These are phyloP conservation scores for Gorsachius goisagi DNA, from an alignment of 2,113 vertebrate species.

Conservation along the genomic window DNA sequence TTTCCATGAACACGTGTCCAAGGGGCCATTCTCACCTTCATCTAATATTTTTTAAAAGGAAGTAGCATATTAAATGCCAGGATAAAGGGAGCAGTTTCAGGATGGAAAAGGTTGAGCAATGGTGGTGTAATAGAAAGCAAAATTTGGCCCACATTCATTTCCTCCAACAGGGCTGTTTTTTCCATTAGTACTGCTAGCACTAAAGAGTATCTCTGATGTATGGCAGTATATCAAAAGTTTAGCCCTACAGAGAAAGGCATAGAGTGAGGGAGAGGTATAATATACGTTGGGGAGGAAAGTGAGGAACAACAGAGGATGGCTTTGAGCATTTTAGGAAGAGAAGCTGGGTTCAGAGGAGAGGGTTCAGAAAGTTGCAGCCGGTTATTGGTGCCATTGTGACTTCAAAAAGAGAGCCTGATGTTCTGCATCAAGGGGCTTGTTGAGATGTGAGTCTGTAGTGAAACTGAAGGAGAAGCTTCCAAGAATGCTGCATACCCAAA, in stretches of 20 bases:
- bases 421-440: neutral
- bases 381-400: neutral
- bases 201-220: neutral
- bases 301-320: neutral
- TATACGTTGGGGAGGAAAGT: neutral
- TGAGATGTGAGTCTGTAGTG: neutral
- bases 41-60: neutral
- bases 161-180: neutral
- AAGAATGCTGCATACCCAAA: neutral
- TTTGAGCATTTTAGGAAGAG: neutral
- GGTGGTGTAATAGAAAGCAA: slow-evolving; percentile 51
- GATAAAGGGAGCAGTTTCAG: slow-evolving; percentile 11
- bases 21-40: slow-evolving; percentile 19
- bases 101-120: slow-evolving; percentile 42
- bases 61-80: neutral
- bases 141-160: slow-evolving; percentile 14
- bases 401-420: neutral
- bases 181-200: neutral
- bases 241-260: neutral
- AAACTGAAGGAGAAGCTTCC: neutral
- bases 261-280: neutral
- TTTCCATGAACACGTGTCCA: neutral
- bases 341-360: neutral
- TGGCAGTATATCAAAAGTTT: neutral
- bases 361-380: neutral